Percentiles rank a stretch among this genome's conserved stretches.
These are phyloP conservation scores for Bos javanicus DNA, from an alignment of 2,113 vertebrate species.

Conservation along the genomic window DNA sequence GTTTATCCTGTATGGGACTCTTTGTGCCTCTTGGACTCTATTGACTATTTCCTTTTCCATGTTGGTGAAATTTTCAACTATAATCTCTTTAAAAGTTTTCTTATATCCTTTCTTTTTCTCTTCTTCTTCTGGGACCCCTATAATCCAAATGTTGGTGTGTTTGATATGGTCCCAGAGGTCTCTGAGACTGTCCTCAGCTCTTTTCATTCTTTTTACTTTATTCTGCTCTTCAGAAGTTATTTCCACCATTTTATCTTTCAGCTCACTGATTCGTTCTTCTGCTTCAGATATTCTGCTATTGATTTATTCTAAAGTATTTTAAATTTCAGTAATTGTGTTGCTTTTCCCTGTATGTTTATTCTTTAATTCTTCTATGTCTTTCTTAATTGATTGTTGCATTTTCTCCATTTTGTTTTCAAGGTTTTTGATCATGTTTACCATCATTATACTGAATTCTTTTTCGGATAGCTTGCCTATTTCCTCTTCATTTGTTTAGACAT, in stretches of 20 bases:
- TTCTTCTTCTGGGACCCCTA: neutral
- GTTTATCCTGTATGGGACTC: neutral
- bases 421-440: neutral
- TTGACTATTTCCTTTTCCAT: neutral
- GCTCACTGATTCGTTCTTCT: neutral
- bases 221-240: neutral
- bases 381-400: neutral
- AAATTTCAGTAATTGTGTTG: neutral
- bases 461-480: neutral
- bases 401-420: neutral
- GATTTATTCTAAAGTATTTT: neutral
- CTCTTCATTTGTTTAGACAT: neutral
- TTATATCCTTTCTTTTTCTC: neutral
- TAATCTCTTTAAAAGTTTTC: neutral
- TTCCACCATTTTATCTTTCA: neutral
- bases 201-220: neutral
- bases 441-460: neutral
- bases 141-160: neutral
- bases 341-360: neutral
- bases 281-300: neutral
- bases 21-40: neutral
- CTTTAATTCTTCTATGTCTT: neutral
- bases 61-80: neutral
- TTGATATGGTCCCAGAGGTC: neutral
- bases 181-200: neutral